These are phyloP conservation scores for Brachyhypopomus occidentalis DNA, from an alignment of 2,113 vertebrate genomes.

Conservation along the genomic window DNA sequence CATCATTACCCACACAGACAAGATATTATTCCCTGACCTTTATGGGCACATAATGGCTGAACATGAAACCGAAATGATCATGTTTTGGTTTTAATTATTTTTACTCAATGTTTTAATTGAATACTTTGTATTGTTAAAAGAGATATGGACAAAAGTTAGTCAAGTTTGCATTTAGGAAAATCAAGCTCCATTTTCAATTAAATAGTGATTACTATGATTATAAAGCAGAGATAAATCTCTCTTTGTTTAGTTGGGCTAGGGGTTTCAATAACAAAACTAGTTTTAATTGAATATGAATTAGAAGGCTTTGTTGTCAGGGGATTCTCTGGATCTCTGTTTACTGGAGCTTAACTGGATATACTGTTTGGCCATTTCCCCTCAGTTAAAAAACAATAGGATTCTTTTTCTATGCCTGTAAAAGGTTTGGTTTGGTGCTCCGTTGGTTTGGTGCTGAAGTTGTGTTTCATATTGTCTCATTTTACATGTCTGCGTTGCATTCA, in stretches of 20 bases:
- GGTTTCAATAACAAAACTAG: neutral
- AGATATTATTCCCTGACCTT: constrained; percentile 45
- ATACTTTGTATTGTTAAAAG: neutral
- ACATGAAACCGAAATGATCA: constrained; percentile 35
- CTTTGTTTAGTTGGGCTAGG: neutral
- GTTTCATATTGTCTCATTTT: neutral
- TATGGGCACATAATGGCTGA: constrained; percentile 35
- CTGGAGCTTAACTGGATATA: neutral
- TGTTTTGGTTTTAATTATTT: constrained; percentile 43
- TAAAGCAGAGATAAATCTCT: neutral
- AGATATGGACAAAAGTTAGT: constrained; percentile 18
- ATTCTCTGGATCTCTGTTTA: neutral
- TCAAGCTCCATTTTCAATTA: constrained; percentile 8
- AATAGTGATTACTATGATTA: constrained; percentile 16
- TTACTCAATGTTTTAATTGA: constrained; percentile 27
- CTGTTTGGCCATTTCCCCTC: neutral
- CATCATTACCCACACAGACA: constrained; percentile 41
- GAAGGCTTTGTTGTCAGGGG: neutral
- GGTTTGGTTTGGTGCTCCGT: neutral
- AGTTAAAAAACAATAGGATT: neutral
- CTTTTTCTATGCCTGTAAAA: neutral
- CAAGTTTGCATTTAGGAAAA: constrained; percentile 30
- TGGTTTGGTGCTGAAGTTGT: neutral
- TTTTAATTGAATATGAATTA: neutral
- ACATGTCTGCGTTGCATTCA: neutral